Conservation (phyloP, 2,113 vertebrate species). For the Lynx canadensis region DNA sequence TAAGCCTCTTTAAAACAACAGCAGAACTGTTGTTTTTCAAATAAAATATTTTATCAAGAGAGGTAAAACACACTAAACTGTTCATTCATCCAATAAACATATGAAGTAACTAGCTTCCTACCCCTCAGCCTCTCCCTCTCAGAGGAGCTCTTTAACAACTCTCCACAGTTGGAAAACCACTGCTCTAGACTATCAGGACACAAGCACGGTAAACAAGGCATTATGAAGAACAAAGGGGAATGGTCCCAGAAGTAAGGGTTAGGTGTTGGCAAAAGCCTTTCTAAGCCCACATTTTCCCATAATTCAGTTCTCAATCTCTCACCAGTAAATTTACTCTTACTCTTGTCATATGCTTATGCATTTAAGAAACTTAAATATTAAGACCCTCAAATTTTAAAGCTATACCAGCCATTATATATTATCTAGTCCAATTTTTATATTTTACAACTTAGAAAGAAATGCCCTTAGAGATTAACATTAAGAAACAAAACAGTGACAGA, state of each 20-base stretch:
- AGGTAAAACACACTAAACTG: background rate
- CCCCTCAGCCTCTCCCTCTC: background rate
- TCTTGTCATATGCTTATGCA: background rate
- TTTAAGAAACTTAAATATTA: conserved; percentile 38
- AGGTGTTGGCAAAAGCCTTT: background rate
- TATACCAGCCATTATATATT: background rate
- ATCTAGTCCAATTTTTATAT: background rate
- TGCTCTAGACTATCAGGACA: background rate
- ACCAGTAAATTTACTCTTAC: background rate
- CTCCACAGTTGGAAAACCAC: background rate
- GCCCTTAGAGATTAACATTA: background rate
- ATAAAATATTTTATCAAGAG: background rate
- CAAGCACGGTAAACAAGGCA: background rate
- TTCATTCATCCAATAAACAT: background rate
- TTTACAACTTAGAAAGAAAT: conserved; percentile 31
- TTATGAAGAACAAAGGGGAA: background rate
- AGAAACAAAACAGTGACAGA: background rate
- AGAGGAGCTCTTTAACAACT: background rate
- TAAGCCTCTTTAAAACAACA: background rate
- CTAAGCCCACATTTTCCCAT: background rate
- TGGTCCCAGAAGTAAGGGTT: background rate
- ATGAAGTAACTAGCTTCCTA: background rate
- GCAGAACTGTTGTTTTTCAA: background rate
- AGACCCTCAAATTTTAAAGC: background rate
- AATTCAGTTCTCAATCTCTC: background rate